Evolutionary conservation across 2,113 vertebrate species (phyloP), one percentile per base, ranked within the genome.

Genomic region (Takifugu bimaculatus): DNA sequence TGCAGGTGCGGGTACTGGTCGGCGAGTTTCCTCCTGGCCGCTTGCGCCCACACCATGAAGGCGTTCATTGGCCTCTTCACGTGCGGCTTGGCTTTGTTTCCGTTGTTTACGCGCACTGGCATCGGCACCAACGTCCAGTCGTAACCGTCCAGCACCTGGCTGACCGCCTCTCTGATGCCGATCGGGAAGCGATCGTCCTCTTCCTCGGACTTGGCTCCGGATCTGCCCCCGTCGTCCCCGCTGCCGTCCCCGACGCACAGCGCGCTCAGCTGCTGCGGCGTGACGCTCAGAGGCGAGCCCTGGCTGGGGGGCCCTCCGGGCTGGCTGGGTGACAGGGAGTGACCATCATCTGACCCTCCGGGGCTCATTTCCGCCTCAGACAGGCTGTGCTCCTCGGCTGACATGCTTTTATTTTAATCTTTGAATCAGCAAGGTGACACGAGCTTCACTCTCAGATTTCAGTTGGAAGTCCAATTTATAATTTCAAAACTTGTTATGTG

Each of bases 61-160:
- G 95, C 95, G 1, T 96, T 96, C 95, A 96, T 96, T 50, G 95
- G 95, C 77, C 95, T 88, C 79, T 96, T 96, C 26, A 96, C 94
- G 0, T 99, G 96, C 15, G 97, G 97, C 60, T 99, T 99, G 63
- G 92, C 91, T 88, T 99, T 99, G 89, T 90, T 96, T 79, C 94
- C 93, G 72, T 94, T 94, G 88, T 96, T 98, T 70, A 96, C 95
- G 59, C 97, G 93, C 80, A 99, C 96, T 0, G 97, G 97, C 97
- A 99, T 98, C 53, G 97, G 97, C 83, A 99, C 96, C 64, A 99
- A 93, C 62, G 96, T 98, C 97, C 97, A 98, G 92, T 99, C 97
- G 64, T 99, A 99, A 62, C 97, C 97, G 0, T 95, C 96, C 83
- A 99, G 88, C 83, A 99, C 96, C 88, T 99, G 97, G 80, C 95